Evolutionary conservation across 2,888 invertebrate genomes (phyloP).

Genomic region (Ochropleura leucogaster): DNA sequence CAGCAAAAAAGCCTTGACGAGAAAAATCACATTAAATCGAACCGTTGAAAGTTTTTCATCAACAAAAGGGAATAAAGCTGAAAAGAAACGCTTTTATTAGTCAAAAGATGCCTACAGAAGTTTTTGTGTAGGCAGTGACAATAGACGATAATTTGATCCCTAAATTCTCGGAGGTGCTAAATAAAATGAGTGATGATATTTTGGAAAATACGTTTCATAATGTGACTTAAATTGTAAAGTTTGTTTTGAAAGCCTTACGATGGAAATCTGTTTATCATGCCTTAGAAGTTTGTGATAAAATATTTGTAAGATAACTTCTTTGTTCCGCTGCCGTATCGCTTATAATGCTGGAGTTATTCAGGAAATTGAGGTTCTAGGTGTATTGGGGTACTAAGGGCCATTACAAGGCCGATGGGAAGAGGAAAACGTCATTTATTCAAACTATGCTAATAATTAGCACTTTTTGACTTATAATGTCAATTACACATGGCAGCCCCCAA

Average conservation of each 20-base stretch:
- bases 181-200: conserved; percentile 60
- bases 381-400: neutral
- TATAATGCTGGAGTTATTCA: neutral
- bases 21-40: conserved; percentile 42
- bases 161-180: conserved; percentile 51
- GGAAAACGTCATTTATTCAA: too few species aligned
- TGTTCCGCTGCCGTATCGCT: conserved; percentile 4
- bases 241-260: conserved; percentile 28
- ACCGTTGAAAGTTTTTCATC: conserved; percentile 41
- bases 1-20: conserved; percentile 16
- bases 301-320: conserved; percentile 18
- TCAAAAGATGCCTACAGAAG: conserved; percentile 53
- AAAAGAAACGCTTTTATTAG: conserved; percentile 63
- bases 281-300: conserved; percentile 6
- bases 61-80: conserved; percentile 48
- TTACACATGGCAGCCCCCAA: too few species aligned
- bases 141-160: conserved; percentile 59
- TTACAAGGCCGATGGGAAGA: neutral
- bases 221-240: conserved; percentile 18
- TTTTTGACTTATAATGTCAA: too few species aligned
- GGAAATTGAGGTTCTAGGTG: neutral
- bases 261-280: conserved; percentile 22
- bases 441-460: too few species aligned
- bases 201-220: conserved; percentile 35
- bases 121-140: conserved; percentile 54